Conservation (phyloP, 2,797 vertebrate genomes). For the Pygocentrus nattereri region DNA sequence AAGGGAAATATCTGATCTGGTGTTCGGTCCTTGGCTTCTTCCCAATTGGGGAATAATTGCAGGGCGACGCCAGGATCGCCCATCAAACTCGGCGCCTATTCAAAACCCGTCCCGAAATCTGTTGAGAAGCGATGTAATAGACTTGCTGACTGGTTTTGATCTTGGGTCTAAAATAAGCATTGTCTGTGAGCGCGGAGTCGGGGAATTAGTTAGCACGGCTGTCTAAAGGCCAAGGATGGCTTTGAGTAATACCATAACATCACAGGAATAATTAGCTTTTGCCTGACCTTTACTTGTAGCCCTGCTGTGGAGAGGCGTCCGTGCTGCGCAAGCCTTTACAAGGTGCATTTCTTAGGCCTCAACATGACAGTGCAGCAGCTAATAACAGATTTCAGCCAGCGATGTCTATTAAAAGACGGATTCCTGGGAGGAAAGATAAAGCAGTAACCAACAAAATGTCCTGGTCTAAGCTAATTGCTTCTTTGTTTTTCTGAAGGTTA, state of each 20-base stretch:
- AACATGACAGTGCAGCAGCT: constrained; percentile 4
- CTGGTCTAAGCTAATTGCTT: constrained; percentile 33
- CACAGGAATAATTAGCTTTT: constrained; percentile 45
- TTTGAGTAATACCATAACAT: constrained; percentile 45
- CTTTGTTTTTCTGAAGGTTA: constrained; percentile 28
- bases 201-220: constrained; percentile 32
- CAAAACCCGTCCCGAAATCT: not conserved
- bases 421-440: constrained; percentile 26
- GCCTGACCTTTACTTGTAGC: constrained; percentile 45
- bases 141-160: constrained; percentile 27
- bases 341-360: constrained; percentile 23
- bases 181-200: not conserved
- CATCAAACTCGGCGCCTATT: not conserved
- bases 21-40: not conserved
- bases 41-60: constrained; percentile 21
- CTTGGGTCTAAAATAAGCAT: constrained; percentile 20
- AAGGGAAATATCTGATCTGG: constrained; percentile 18
- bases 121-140: constrained; percentile 3
- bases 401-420: constrained; percentile 10
- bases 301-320: not conserved
- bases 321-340: constrained; percentile 14
- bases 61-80: not conserved
- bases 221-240: constrained; percentile 49
- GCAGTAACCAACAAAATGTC: not conserved
- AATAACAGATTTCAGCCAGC: constrained; percentile 12